Evolutionary conservation across 2,797 vertebrate genomes (phyloP).

Genomic region (Amblyopsis hoosieri): DNA sequence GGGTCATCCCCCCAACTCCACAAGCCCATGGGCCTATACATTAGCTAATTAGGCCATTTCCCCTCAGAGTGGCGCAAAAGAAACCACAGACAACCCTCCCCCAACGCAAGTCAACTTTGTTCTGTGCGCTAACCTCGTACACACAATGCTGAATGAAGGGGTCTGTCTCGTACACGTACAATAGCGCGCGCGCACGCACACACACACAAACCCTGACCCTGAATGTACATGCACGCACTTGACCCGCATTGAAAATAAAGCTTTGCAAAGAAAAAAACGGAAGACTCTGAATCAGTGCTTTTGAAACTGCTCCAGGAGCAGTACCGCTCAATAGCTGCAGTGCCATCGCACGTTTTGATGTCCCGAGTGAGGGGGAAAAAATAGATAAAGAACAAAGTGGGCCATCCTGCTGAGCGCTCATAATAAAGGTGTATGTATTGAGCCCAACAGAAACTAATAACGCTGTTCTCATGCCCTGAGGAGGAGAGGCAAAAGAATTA

Average conservation of each 20-base stretch:
- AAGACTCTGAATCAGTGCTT: not conserved
- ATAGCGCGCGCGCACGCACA: not conserved
- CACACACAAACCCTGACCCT: not conserved
- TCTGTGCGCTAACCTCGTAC: slow-evolving; percentile 5
- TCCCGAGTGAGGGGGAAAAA: not conserved
- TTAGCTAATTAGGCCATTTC: slow-evolving; percentile 14
- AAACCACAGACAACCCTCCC: slow-evolving; percentile 3
- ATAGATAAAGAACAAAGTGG: not conserved
- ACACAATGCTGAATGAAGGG: slow-evolving; percentile 14
- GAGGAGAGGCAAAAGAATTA: slow-evolving; percentile 14
- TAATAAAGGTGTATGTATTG: slow-evolving; percentile 8
- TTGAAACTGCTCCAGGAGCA: not conserved
- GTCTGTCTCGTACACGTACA: slow-evolving; percentile 5
- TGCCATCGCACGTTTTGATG: not conserved
- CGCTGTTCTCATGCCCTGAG: slow-evolving; percentile 7
- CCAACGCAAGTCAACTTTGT: slow-evolving; percentile 4
- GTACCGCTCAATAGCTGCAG: not conserved
- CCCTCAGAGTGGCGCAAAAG: not conserved
- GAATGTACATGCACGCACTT: not conserved
- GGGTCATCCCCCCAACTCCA: not conserved
- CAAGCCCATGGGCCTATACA: slow-evolving; percentile 2
- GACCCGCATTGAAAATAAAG: not conserved
- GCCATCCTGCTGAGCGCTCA: not conserved
- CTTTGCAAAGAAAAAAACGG: not conserved
- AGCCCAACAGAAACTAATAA: slow-evolving; percentile 7